phyloP scores from a whole-genome alignment of 1,140 invertebrate genomes.

The Aphidius gifuensis region DNA sequence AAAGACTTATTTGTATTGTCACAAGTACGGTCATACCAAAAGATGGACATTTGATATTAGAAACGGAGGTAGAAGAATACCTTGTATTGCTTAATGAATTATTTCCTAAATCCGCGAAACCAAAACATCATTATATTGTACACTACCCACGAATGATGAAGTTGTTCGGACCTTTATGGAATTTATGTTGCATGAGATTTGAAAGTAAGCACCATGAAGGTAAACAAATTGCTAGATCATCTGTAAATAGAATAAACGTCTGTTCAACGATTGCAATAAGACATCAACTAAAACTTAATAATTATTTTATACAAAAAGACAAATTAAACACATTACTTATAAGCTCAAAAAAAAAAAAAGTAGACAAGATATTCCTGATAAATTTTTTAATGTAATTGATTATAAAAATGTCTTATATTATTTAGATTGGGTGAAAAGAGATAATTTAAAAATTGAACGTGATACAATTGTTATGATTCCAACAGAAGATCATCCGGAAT shows the following conservation, averaged over 20 bases:
- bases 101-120: conserved; percentile 28
- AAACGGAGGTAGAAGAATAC: conserved; percentile 18
- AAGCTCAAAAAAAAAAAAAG: no score
- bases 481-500: no score
- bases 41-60: not conserved
- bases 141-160: conserved; percentile 31
- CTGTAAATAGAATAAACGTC: conserved; percentile 30
- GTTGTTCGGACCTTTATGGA: conserved; percentile 26
- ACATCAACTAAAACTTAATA: conserved; percentile 28
- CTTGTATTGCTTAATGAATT: conserved; percentile 22
- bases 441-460: no score
- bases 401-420: no score
- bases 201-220: conserved; percentile 35
- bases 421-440: no score
- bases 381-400: no score
- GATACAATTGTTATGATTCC: no score
- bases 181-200: conserved; percentile 32
- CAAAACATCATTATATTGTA: conserved; percentile 34
- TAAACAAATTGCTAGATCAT: conserved; percentile 28
- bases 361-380: no score
- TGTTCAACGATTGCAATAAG: conserved; percentile 26
- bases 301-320: no score
- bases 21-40: no score
- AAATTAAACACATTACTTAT: no score
- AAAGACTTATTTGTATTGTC: no score